phyloP scores from a whole-genome alignment of 2,797 vertebrate species.

The Poecilia gillii region DNA sequence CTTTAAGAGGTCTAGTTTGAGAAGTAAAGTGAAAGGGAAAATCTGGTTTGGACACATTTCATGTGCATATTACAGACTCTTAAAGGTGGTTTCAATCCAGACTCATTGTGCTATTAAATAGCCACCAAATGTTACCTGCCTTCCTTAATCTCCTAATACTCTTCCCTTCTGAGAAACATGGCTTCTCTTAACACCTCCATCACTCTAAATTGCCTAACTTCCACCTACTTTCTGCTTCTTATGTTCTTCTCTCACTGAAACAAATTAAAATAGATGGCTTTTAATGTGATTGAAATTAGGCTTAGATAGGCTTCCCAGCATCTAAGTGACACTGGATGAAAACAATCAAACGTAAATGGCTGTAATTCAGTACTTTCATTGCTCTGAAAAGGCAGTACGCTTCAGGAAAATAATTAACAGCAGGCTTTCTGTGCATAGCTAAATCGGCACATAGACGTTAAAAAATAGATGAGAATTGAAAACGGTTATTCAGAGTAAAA shows the following conservation, averaged over 20 bases:
- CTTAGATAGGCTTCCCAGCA: not conserved
- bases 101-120: not conserved
- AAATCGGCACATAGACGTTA: not conserved
- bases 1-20: not conserved
- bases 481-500: constrained; percentile 32
- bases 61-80: not conserved
- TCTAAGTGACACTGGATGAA: not conserved
- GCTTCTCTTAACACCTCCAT: not conserved
- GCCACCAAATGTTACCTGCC: not conserved
- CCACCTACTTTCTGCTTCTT: not conserved
- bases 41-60: not conserved
- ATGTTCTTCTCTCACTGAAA: not conserved
- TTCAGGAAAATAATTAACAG: constrained; percentile 13
- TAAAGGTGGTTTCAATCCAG: not conserved
- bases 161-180: not conserved
- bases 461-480: constrained; percentile 19
- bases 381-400: not conserved
- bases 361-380: not conserved
- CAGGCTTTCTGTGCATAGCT: constrained; percentile 3
- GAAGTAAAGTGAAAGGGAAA: too few species aligned
- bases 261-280: not conserved
- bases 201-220: not conserved
- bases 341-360: not conserved
- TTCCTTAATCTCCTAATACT: not conserved
- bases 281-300: not conserved